Conservation (phyloP, 2,888 invertebrate genomes). For the Chaetogeoica ovagalla region DNA sequence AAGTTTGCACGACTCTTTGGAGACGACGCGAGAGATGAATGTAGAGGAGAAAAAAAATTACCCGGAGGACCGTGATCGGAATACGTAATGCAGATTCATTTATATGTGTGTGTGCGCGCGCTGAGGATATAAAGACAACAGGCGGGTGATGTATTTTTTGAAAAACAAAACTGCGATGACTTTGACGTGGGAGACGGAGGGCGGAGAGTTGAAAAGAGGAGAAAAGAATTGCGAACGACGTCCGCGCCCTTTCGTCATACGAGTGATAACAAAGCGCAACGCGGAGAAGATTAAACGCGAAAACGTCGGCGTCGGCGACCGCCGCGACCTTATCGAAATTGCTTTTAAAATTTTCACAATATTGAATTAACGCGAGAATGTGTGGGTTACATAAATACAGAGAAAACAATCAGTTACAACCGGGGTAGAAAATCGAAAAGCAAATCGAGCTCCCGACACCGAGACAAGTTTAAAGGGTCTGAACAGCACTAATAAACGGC, state of each 20-base stretch:
- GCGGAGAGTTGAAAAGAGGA: too few relatives aligned
- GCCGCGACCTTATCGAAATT: conserved; percentile 8
- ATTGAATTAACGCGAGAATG: conserved; percentile 43
- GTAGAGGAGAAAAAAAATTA: conserved; percentile 25
- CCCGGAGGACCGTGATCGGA: conserved; percentile 28
- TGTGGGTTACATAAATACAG: neutral
- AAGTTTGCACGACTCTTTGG: conserved; percentile 30
- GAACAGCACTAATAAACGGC: conserved; percentile 23
- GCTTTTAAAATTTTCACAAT: conserved; percentile 46
- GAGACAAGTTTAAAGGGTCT: neutral
- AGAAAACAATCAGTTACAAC: neutral
- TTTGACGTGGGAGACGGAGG: neutral
- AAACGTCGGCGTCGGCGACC: neutral
- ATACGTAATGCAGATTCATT: conserved; percentile 22
- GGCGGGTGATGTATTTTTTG: conserved; percentile 22
- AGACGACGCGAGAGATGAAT: conserved; percentile 11
- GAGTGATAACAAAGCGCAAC: conserved; percentile 13
- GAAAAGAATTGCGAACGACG: neutral
- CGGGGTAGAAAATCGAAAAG: neutral
- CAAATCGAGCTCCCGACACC: neutral
- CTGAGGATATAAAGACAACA: neutral
- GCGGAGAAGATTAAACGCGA: conserved; percentile 33
- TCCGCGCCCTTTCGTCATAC: neutral
- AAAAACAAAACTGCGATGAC: conserved; percentile 31
- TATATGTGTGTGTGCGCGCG: neutral